Evolutionary conservation across 2,113 vertebrate genomes (phyloP).

Genomic region (Lichenostomus cassidix): DNA sequence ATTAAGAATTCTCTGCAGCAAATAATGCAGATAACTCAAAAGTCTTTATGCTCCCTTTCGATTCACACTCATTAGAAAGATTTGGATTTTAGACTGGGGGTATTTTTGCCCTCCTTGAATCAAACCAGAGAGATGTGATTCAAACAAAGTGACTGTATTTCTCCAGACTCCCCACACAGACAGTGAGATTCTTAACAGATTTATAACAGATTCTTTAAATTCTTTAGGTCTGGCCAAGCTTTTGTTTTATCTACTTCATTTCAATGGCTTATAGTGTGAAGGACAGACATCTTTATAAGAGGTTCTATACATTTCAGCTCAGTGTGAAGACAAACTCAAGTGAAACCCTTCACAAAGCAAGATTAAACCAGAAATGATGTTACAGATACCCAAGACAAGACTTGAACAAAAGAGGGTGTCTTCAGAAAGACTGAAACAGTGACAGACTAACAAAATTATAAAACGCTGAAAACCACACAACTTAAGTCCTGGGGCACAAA

Average conservation of each 20-base stretch:
- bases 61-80: background rate
- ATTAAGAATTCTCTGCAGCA: background rate
- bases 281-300: background rate
- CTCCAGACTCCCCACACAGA: background rate
- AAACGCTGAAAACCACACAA: background rate
- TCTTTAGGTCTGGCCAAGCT: background rate
- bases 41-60: background rate
- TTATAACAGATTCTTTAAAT: constrained; percentile 19
- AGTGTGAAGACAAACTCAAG: background rate
- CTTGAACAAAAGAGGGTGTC: background rate
- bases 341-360: background rate
- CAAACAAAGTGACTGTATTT: background rate
- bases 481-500: background rate
- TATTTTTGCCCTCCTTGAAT: background rate
- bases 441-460: background rate
- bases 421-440: background rate
- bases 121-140: background rate
- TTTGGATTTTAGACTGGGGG: background rate
- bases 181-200: background rate
- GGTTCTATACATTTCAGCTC: background rate
- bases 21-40: background rate
- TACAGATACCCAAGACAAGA: background rate
- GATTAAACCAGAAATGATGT: background rate
- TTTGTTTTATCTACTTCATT: background rate
- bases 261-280: background rate